phyloP scores from a whole-genome alignment of 2,888 invertebrate genomes.

The Scaptomyza flava region DNA sequence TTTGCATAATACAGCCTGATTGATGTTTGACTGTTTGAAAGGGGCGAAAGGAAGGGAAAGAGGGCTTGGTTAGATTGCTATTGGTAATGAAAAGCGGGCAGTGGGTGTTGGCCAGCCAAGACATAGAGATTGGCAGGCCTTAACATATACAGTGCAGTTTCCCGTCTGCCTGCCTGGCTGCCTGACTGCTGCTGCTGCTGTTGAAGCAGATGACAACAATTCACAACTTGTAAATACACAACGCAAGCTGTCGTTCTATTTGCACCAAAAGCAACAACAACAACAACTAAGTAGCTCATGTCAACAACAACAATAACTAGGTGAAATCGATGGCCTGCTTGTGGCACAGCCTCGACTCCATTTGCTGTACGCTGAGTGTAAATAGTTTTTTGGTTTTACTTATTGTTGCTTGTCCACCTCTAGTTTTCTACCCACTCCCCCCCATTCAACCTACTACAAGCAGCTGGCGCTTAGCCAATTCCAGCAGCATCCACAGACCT shows the following conservation, averaged over 20 bases:
- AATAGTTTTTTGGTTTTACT: conserved; percentile 76
- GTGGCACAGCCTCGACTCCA: conserved; percentile 49
- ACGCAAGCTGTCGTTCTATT: conserved; percentile 56
- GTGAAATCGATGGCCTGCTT: conserved; percentile 59
- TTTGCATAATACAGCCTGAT: conserved; percentile 74
- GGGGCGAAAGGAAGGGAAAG: not conserved
- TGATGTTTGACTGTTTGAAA: conserved; percentile 66
- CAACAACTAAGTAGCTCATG: conserved; percentile 71
- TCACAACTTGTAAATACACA: conserved; percentile 75
- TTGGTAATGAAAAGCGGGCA: conserved; percentile 74
- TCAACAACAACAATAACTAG: conserved; percentile 47
- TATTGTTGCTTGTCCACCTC: conserved; percentile 38
- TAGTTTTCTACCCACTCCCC: too few relatives aligned
- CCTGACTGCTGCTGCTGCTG: conserved; percentile 20
- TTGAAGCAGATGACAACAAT: conserved; percentile 69
- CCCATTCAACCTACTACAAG: conserved; percentile 37
- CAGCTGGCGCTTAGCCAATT: conserved; percentile 67
- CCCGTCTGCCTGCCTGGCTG: too few relatives aligned
- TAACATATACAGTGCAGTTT: conserved; percentile 25
- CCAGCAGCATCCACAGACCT: conserved; percentile 37
- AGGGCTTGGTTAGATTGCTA: conserved; percentile 12
- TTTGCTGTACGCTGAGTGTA: conserved; percentile 63
- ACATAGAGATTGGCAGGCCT: conserved; percentile 41
- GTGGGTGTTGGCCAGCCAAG: conserved; percentile 18
- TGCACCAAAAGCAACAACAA: conserved; percentile 49